Percentiles rank a stretch among this genome's conserved stretches.
These are phyloP conservation scores for Galeopsomyia nigrocyanea DNA, from an alignment of 2,888 invertebrate species.

Conservation along the genomic window DNA sequence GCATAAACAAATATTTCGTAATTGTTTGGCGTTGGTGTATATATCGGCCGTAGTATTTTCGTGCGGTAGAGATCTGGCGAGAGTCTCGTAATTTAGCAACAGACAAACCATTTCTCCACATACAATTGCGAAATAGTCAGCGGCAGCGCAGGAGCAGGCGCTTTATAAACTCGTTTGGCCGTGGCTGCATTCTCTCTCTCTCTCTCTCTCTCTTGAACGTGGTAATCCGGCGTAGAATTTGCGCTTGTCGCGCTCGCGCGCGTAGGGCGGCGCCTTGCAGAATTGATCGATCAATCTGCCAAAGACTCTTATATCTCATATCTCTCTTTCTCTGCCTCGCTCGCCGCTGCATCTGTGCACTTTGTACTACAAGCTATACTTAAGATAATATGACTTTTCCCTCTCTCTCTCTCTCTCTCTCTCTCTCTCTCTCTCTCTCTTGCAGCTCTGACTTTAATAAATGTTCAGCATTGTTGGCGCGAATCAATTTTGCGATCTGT, in stretches of 20 bases:
- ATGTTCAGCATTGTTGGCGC: slow-evolving; percentile 23
- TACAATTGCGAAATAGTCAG: slow-evolving; percentile 22
- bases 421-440: neutral
- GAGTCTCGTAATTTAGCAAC: too few relatives aligned
- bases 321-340: slow-evolving; percentile 17
- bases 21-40: too few relatives aligned
- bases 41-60: too few relatives aligned
- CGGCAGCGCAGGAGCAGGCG: too few relatives aligned
- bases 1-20: too few relatives aligned
- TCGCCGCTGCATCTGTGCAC: slow-evolving; percentile 38
- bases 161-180: slow-evolving; percentile 10
- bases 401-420: neutral
- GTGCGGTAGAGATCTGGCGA: too few relatives aligned
- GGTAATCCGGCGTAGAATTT: slow-evolving; percentile 19
- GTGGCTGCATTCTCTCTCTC: slow-evolving; percentile 33
- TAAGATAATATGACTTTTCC: slow-evolving; percentile 33
- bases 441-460: slow-evolving; percentile 23
- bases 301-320: too few relatives aligned
- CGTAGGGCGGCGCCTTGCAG: slow-evolving; percentile 32
- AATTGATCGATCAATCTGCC: slow-evolving; percentile 51
- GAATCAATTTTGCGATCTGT: slow-evolving; percentile 33
- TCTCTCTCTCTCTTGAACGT: slow-evolving; percentile 2
- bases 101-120: slow-evolving; percentile 5
- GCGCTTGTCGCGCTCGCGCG: neutral
- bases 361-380: slow-evolving; percentile 43